A percentile compares a stretch with the other conserved stretches of the same genome.
Evolutionary conservation across 2,797 vertebrate genomes (phyloP).

Genomic region (Sparidentex hasta): DNA sequence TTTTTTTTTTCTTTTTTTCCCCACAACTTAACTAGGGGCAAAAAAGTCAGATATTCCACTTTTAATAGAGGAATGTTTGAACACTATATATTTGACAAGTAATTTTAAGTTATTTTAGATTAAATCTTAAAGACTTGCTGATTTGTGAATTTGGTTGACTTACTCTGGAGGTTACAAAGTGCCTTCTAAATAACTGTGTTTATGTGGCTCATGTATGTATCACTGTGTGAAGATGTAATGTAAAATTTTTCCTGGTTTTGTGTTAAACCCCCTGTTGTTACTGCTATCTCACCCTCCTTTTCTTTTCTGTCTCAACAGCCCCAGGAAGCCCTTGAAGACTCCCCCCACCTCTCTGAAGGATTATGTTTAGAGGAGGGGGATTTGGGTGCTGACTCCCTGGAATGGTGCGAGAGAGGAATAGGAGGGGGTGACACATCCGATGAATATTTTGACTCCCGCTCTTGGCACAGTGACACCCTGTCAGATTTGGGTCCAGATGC

Average conservation of each 20-base stretch:
- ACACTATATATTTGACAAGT: not conserved
- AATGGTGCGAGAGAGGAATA: slow-evolving; percentile 62
- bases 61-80: not conserved
- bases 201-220: slow-evolving; percentile 13
- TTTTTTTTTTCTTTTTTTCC: too few species aligned
- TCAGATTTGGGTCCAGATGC: slow-evolving; percentile 78
- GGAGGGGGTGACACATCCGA: slow-evolving; percentile 70
- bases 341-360: slow-evolving; percentile 72
- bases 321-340: slow-evolving; percentile 83
- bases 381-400: slow-evolving; percentile 70
- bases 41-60: too few species aligned
- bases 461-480: slow-evolving; percentile 83
- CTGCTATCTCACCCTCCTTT: slow-evolving; percentile 13
- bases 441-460: slow-evolving; percentile 84
- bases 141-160: not conserved
- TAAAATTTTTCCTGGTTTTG: slow-evolving; percentile 21
- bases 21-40: too few species aligned
- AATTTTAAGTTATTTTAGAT: not conserved
- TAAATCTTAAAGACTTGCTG: not conserved
- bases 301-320: slow-evolving; percentile 76
- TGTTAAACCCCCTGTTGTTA: slow-evolving; percentile 21
- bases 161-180: not conserved
- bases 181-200: not conserved
- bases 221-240: slow-evolving; percentile 3
- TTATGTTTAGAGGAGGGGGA: slow-evolving; percentile 79